phyloP scores from a whole-genome alignment of 2,113 vertebrate species.

The Anhinga anhinga region DNA sequence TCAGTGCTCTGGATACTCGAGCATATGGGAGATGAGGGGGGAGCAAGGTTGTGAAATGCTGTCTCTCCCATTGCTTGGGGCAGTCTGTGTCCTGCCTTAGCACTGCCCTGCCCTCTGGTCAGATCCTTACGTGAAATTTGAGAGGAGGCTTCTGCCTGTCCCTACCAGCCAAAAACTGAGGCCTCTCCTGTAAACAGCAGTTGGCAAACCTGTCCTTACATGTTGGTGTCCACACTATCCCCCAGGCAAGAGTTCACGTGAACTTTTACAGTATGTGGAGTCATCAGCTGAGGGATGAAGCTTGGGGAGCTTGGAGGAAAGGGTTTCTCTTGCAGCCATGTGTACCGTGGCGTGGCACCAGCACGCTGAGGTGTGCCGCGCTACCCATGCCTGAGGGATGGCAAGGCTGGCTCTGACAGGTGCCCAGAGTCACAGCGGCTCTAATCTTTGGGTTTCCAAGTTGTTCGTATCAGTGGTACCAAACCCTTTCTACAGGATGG shows the following conservation, averaged over 20 bases:
- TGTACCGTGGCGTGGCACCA: neutral
- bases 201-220: neutral
- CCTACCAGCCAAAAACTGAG: neutral
- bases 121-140: neutral
- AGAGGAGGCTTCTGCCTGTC: conserved; percentile 7
- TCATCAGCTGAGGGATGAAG: neutral
- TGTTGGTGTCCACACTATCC: neutral
- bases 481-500: neutral
- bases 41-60: neutral
- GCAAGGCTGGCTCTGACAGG: neutral
- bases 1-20: neutral
- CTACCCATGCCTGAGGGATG: neutral
- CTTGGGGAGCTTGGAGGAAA: neutral
- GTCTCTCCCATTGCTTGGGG: neutral
- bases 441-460: neutral
- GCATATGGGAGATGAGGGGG: neutral
- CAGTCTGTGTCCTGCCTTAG: neutral
- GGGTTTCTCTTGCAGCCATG: neutral
- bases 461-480: accelerated
- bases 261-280: neutral
- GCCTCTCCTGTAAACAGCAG: conserved; percentile 14
- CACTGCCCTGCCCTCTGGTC: conserved; percentile 7
- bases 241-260: neutral
- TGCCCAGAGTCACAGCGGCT: neutral
- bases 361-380: accelerated